Evolutionary conservation across 1,140 invertebrate species (phyloP).

Genomic region (Bathynomus jamesi): DNA sequence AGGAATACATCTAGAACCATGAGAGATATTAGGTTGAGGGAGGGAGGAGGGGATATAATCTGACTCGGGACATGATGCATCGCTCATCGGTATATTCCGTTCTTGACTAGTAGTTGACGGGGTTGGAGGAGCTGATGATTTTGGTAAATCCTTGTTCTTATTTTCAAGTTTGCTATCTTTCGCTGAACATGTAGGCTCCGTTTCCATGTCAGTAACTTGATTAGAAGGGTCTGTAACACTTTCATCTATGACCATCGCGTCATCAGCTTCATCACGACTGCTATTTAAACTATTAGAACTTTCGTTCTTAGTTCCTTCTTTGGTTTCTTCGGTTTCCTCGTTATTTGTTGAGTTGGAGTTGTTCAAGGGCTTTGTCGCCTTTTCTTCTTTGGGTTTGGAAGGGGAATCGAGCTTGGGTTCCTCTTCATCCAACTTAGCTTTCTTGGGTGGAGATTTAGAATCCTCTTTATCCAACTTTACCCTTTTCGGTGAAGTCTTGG

Average conservation of each 20-base stretch:
- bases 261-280: conserved; percentile 17
- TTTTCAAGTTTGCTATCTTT: background rate
- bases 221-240: background rate
- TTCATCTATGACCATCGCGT: conserved; percentile 16
- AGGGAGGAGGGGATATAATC: background rate
- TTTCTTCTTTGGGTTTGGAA: background rate
- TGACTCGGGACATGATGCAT: too few relatives aligned
- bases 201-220: too few relatives aligned
- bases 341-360: background rate
- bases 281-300: conserved; percentile 11
- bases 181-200: too few relatives aligned
- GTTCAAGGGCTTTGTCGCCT: background rate
- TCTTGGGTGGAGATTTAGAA: background rate
- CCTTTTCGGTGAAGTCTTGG: background rate
- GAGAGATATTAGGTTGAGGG: background rate
- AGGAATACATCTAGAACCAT: background rate
- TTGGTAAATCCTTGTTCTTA: too few relatives aligned
- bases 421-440: background rate
- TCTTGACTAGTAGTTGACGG: background rate
- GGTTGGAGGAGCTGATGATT: background rate
- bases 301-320: conserved; percentile 2
- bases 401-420: background rate
- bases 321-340: background rate
- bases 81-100: too few relatives aligned
- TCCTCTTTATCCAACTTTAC: too few relatives aligned